Conservation (phyloP, 2,113 vertebrate genomes). For the Pollachius pollachius region DNA sequence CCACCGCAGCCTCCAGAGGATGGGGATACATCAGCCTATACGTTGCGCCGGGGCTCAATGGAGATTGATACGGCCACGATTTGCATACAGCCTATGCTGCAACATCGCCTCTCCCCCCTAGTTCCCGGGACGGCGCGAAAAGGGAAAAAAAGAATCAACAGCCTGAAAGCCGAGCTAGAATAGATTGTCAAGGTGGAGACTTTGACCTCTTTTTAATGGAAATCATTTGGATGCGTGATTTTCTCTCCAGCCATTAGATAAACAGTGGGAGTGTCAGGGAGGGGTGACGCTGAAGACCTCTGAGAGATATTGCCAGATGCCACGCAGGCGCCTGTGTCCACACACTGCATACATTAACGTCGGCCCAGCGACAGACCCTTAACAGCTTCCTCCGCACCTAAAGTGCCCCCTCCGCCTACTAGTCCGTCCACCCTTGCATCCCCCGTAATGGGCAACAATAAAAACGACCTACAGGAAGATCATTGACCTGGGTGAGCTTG, state of each 20-base stretch:
- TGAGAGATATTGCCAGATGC: background rate
- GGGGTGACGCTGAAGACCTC: background rate
- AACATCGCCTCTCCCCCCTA: background rate
- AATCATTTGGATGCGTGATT: slow-evolving; percentile 24
- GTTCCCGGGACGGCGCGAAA: too few species aligned
- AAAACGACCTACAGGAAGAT: background rate
- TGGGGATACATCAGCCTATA: slow-evolving; percentile 19
- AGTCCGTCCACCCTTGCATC: background rate
- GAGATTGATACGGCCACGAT: slow-evolving; percentile 46
- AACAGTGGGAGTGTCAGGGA: background rate
- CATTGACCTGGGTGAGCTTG: background rate
- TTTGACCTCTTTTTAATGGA: slow-evolving; percentile 47
- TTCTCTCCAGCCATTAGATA: background rate
- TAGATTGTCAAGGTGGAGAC: slow-evolving; percentile 43
- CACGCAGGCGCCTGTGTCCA: background rate
- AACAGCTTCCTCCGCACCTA: too few species aligned
- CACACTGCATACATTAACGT: too few species aligned
- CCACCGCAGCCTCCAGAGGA: slow-evolving; percentile 41
- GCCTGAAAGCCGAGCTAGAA: slow-evolving; percentile 11
- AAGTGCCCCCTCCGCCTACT: background rate
- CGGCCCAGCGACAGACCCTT: too few species aligned
- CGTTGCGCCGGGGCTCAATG: slow-evolving; percentile 32
- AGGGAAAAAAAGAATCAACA: background rate
- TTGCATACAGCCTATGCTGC: slow-evolving; percentile 55
- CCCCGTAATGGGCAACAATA: background rate